Evolutionary conservation across 2,797 vertebrate genomes (phyloP).

Genomic region (Phrynocephalus vlangalii): DNA sequence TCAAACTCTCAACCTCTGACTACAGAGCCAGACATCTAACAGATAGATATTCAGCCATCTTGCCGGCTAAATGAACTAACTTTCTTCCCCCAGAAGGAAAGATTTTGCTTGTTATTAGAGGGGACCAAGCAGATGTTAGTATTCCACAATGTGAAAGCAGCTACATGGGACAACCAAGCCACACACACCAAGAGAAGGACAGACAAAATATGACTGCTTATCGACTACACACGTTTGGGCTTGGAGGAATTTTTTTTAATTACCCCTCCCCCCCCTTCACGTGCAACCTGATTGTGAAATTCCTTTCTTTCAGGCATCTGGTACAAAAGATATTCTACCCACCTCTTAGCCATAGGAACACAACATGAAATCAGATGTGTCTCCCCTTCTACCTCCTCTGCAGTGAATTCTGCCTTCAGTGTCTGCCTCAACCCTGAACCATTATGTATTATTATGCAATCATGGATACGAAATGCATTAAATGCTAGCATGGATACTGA

Average conservation of each 20-base stretch:
- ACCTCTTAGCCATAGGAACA: background rate
- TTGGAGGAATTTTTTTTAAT: background rate
- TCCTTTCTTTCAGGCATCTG: background rate
- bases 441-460: background rate
- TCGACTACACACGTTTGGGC: background rate
- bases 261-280: background rate
- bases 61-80: too few relatives aligned
- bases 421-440: background rate
- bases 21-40: too few relatives aligned
- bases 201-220: background rate
- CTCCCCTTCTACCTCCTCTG: background rate
- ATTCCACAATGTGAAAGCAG: too few relatives aligned
- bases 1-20: too few relatives aligned
- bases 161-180: background rate
- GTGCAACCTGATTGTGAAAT: background rate
- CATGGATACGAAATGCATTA: background rate
- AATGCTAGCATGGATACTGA: too few relatives aligned
- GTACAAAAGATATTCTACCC: background rate
- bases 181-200: background rate
- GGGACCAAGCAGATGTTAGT: too few relatives aligned
- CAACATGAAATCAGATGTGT: too few relatives aligned
- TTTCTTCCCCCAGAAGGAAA: too few relatives aligned
- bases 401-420: background rate
- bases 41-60: too few relatives aligned
- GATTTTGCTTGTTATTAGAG: too few relatives aligned